Evolutionary conservation across 2,888 invertebrate species (phyloP), one percentile per base, ranked within the genome.

Genomic region (Callyntrura guangdongensis): DNA sequence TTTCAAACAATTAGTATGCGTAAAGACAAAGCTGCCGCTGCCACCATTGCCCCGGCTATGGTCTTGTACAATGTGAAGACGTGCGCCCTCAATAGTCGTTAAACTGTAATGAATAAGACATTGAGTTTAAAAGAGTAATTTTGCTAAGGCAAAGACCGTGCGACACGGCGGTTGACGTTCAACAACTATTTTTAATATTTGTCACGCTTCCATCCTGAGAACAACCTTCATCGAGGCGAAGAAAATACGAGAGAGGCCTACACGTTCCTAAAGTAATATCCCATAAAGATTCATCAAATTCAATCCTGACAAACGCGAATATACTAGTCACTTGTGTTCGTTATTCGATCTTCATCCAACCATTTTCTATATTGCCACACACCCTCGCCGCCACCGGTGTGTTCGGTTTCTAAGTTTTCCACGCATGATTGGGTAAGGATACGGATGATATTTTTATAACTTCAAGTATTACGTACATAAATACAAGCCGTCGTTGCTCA

Each of bases 201-300:
- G 88, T 88, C 88, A 82, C 88, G 86, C 64, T 88, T 82, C 64
- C 72, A 56, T 82, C 82, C 59, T 72, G 36, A 27, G 45, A 59
- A 59, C 36, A 82, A 81, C 81, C 81, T 6, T 36, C 36, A 6
- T 49, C 20, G 59, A 61, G 64, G 61, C 14, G 45, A 49, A 69
- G 53, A 87, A 79, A 67, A 83, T 22, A 61, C 61, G 27, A 8
- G 12, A 36, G 56, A 79, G 49, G 25, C 81, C 72, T 59, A 61
- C 83, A 83, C 72, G 72, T 47, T 83, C 20, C 82, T 59, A 47
- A 88, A 82, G 82, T 88, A 88, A 88, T 88, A 83, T 88, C 88
- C 72, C 82, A 83, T 88, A 72, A 88, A 83, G 88, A 83, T 88
- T 88, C 88, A 59, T 67, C 69, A 88, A 83, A 88, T 88, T 88